Evolutionary conservation across 2,797 vertebrate species (phyloP).

Genomic region (Dryobates pubescens): DNA sequence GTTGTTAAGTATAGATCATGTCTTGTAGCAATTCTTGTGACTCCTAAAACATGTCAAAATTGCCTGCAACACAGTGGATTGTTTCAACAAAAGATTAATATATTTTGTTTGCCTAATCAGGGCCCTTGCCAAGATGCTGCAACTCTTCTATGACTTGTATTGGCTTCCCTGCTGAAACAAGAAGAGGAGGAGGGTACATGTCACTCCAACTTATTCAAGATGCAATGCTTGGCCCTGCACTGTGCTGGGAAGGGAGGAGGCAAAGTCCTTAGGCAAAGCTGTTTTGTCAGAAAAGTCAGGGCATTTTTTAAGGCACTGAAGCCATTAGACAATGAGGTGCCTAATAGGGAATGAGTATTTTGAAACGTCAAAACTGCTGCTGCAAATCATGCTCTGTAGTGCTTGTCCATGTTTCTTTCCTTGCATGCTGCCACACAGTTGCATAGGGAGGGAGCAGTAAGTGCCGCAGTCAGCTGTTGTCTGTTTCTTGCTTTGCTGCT

Average conservation of each 20-base stretch:
- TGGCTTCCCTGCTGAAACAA: neutral
- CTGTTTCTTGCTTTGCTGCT: neutral
- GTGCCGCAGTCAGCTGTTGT: neutral
- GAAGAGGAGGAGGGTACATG: neutral
- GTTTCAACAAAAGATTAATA: slow-evolving; percentile 8
- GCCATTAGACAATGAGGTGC: neutral
- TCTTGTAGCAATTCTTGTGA: slow-evolving; percentile 25
- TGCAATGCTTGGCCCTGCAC: neutral
- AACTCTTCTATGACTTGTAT: neutral
- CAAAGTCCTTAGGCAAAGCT: neutral
- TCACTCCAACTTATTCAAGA: neutral
- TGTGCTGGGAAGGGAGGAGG: neutral
- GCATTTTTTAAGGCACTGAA: neutral
- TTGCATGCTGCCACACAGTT: rapidly evolving
- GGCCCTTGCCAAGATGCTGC: neutral
- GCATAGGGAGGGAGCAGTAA: neutral
- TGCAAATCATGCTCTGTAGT: neutral
- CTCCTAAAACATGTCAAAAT: neutral
- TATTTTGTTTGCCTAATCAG: slow-evolving; percentile 26
- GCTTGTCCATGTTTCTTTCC: neutral
- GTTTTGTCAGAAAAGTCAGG: neutral
- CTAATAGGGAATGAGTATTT: neutral
- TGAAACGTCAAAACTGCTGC: neutral
- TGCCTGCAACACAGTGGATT: neutral
- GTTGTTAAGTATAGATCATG: slow-evolving; percentile 2